Evolutionary conservation across 30 jellyfish, hydroid and myxozoan genomes (phyloP), one percentile per base, ranked within the genome.

Genomic region (Nemopilema nomurai): DNA sequence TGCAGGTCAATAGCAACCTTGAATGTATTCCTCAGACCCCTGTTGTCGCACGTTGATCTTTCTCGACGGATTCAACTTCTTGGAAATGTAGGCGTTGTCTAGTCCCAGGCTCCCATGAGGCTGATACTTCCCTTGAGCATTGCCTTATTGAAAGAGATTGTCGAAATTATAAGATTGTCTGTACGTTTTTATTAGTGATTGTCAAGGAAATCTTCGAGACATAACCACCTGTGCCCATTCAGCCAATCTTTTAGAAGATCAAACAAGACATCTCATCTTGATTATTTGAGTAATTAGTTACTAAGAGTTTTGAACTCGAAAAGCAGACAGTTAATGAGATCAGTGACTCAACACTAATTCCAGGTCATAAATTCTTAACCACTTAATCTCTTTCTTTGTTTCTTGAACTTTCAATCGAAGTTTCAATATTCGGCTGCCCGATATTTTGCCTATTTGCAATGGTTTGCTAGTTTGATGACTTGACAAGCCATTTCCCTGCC

Each of bases 121-220:
- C 81, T 90, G 97, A 21, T 62, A 63, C 73, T 83, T 82, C 19
- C 97, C 97, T 82, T 90, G 97, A 16, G 93, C 97, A 63, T 90
- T 90, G 49, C 97, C 97, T 90, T 13, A 23, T 49, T 24, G 68
- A 71, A 23, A 67, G 57, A 41, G 18, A 67, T 23, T 22, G 1
- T 1, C 21, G 17, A 67, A 20, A n/a, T 72, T 20, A 41, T 41
- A 13, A n/a, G n/a, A n/a, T n/a, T n/a, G n/a, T n/a, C n/a, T n/a
- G n/a, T n/a, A n/a, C n/a, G n/a, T n/a, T n/a, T n/a, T n/a, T n/a
- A n/a, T n/a, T n/a, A n/a, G n/a, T n/a, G n/a, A n/a, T n/a, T n/a
- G n/a, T n/a, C n/a, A n/a, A n/a, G n/a, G n/a, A n/a, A 41, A 41
- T 41, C 6, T 41, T 41, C 57, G 57, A 3, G 13, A 6, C 6